Conservation (phyloP, 2,113 vertebrate genomes). For the Etheostoma spectabile region DNA sequence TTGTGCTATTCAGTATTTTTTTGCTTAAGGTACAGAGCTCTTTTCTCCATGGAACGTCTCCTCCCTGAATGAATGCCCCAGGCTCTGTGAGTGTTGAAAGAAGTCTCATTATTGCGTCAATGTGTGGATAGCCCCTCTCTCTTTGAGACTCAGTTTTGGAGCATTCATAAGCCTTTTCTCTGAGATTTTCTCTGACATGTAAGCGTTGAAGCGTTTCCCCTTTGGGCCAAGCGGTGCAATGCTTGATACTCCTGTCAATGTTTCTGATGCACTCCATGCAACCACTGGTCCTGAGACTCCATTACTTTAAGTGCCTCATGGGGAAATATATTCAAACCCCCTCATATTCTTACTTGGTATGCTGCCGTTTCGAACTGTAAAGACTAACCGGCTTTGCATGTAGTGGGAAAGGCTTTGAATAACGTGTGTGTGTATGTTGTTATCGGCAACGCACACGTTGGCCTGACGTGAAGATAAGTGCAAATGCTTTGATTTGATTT, state of each 20-base stretch:
- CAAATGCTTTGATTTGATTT: slow-evolving; percentile 24
- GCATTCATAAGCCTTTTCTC: slow-evolving; percentile 74
- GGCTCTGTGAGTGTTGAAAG: slow-evolving; percentile 78
- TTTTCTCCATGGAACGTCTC: slow-evolving; percentile 73
- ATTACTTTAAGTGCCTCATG: slow-evolving; percentile 78
- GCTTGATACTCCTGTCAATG: slow-evolving; percentile 79
- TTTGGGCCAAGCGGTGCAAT: slow-evolving; percentile 69
- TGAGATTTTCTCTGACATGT: slow-evolving; percentile 76
- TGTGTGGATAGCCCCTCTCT: slow-evolving; percentile 64
- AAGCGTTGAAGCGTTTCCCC: slow-evolving; percentile 77
- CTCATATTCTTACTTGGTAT: slow-evolving; percentile 59
- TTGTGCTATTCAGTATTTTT: slow-evolving; percentile 65
- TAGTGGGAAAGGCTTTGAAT: slow-evolving; percentile 35
- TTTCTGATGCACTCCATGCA: slow-evolving; percentile 74
- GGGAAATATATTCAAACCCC: slow-evolving; percentile 67
- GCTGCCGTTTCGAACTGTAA: slow-evolving; percentile 57
- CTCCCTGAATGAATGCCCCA: slow-evolving; percentile 76
- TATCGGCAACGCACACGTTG: slow-evolving; percentile 18
- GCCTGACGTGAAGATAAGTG: slow-evolving; percentile 27
- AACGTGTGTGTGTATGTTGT: slow-evolving; percentile 46
- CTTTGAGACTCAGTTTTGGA: slow-evolving; percentile 70
- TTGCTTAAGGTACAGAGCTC: slow-evolving; percentile 77
- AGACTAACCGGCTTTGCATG: slow-evolving; percentile 65
- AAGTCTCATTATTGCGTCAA: slow-evolving; percentile 78
- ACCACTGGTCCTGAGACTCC: slow-evolving; percentile 71